phyloP scores from a whole-genome alignment of 2,797 vertebrate genomes.

The Myripristis murdjan region DNA sequence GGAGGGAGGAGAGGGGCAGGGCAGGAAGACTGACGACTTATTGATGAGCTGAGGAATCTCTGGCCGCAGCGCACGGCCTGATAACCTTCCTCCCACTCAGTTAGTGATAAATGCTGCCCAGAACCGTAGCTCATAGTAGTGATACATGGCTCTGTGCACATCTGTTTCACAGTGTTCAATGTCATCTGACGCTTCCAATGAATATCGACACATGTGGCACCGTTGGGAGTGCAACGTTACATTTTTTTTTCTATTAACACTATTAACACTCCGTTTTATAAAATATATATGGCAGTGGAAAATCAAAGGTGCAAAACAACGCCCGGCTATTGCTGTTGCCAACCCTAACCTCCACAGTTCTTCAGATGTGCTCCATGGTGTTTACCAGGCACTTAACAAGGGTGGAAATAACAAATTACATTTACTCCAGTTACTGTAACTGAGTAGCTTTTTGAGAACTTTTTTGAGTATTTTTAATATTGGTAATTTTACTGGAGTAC shows the following conservation, averaged over 20 bases:
- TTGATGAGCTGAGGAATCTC: conserved; percentile 79
- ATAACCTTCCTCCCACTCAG: conserved; percentile 70
- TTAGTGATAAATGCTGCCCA: conserved; percentile 62
- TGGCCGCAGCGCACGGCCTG: conserved; percentile 25
- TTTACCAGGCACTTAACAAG: no score
- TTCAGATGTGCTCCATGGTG: no score
- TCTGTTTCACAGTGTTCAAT: conserved; percentile 24
- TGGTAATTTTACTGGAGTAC: no score
- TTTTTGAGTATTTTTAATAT: no score
- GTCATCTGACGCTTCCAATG: conserved; percentile 34
- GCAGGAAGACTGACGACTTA: conserved; percentile 69
- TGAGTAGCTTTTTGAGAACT: no score
- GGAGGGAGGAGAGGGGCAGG: conserved; percentile 56
- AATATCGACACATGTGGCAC: conserved; percentile 5
- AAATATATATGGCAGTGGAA: neutral
- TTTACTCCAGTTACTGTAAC: no score
- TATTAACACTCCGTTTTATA: no score
- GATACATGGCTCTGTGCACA: conserved; percentile 16
- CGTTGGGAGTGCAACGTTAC: neutral
- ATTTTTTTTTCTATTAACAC: neutral
- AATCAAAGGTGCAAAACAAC: neutral
- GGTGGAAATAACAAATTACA: no score
- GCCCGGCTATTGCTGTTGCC: neutral
- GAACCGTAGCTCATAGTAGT: conserved; percentile 26
- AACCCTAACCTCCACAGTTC: no score